phyloP scores from a whole-genome alignment of 1,140 invertebrate species.

The Nebria ingens region DNA sequence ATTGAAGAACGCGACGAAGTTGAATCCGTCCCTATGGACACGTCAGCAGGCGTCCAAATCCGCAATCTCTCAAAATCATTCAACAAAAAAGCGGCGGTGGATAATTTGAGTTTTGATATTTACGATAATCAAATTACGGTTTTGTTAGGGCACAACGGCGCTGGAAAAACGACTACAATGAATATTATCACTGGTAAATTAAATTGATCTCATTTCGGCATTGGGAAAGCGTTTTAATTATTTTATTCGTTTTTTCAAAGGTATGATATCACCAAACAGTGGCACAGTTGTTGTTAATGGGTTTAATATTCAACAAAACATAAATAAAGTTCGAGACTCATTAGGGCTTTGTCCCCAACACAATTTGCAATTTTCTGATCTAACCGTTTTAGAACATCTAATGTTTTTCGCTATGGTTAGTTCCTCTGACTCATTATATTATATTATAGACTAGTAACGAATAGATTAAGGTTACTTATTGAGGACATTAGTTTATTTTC shows the following conservation, averaged over 20 bases:
- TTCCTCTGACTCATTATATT: neutral
- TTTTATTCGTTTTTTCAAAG: conserved; percentile 32
- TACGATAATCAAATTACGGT: conserved; percentile 55
- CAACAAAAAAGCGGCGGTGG: conserved; percentile 47
- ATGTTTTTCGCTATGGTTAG: conserved; percentile 56
- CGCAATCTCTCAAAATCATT: conserved; percentile 41
- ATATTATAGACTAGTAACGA: conserved; percentile 8
- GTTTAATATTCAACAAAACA: conserved; percentile 49
- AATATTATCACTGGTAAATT: conserved; percentile 59
- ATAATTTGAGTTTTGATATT: conserved; percentile 60
- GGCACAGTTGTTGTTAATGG: conserved; percentile 63
- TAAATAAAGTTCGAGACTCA: conserved; percentile 35
- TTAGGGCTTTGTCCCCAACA: conserved; percentile 75
- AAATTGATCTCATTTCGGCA: no score
- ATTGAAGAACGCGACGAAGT: neutral
- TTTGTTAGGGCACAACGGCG: conserved; percentile 61
- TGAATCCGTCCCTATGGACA: neutral
- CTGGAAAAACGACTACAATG: conserved; percentile 45
- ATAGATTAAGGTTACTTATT: conserved; percentile 7
- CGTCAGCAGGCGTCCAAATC: conserved; percentile 17
- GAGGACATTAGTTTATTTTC: neutral
- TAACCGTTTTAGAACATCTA: conserved; percentile 69
- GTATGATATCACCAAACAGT: conserved; percentile 56
- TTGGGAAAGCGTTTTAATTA: no score
- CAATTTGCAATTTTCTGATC: conserved; percentile 64